Percentiles rank a stretch among this genome's conserved stretches.
These are phyloP conservation scores for Chloroceryle aenea DNA, from an alignment of 2,113 vertebrate genomes.

Conservation along the genomic window DNA sequence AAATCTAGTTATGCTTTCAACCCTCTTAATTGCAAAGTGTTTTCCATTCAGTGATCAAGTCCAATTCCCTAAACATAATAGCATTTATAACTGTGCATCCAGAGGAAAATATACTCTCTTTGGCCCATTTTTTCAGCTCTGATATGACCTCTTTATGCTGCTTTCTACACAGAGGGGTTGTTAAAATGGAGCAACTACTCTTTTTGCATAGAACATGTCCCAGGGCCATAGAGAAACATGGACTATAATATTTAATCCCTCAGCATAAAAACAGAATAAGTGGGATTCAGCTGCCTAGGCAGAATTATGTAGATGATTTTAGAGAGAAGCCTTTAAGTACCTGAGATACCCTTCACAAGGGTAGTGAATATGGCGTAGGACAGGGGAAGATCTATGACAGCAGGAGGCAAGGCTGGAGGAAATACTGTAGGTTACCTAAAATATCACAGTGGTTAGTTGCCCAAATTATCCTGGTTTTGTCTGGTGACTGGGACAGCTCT, in stretches of 20 bases:
- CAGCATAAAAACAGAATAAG: background rate
- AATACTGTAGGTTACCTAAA: background rate
- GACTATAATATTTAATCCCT: background rate
- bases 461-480: background rate
- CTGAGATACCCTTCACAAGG: background rate
- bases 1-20: slow-evolving; percentile 57
- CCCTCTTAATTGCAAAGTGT: slow-evolving; percentile 55
- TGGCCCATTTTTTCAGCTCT: slow-evolving; percentile 48
- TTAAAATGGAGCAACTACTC: background rate
- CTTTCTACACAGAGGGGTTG: background rate
- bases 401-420: background rate
- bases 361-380: background rate
- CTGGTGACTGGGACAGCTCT: background rate
- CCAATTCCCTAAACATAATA: slow-evolving; percentile 58
- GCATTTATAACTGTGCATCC: slow-evolving; percentile 64
- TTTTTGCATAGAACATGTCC: background rate
- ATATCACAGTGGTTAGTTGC: background rate
- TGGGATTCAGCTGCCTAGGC: background rate
- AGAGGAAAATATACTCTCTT: slow-evolving; percentile 49
- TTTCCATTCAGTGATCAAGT: slow-evolving; percentile 47
- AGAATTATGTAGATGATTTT: background rate
- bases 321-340: background rate
- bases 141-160: slow-evolving; percentile 11
- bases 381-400: background rate
- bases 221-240: fast-evolving